Conservation (phyloP, 2,888 invertebrate species). For the Drosophila testacea region DNA sequence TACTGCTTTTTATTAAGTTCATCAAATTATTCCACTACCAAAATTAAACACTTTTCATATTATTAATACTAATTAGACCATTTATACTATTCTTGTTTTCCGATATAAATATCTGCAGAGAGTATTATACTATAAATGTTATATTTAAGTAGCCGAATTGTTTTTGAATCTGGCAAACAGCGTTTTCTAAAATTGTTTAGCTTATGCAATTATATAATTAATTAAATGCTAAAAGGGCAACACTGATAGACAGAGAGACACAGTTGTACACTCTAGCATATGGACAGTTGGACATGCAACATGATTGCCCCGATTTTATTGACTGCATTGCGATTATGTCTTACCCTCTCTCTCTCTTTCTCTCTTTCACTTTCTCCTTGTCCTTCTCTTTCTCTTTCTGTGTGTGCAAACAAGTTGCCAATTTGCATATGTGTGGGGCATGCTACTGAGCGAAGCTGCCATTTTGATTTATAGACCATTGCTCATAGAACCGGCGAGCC, state of each 20-base stretch:
- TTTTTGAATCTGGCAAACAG: too few relatives aligned
- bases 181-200: too few relatives aligned
- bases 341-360: neutral
- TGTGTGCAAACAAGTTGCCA: conserved; percentile 38
- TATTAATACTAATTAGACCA: too few relatives aligned
- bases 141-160: too few relatives aligned
- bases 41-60: too few relatives aligned
- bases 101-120: too few relatives aligned
- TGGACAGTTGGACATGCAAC: conserved; percentile 47
- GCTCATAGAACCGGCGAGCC: conserved; percentile 25
- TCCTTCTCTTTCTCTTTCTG: conserved; percentile 4
- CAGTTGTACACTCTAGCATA: conserved; percentile 12
- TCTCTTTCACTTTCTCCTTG: neutral
- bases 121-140: too few relatives aligned
- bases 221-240: too few relatives aligned
- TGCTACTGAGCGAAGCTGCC: conserved; percentile 31
- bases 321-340: conserved; percentile 61
- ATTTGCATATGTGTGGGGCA: conserved; percentile 57
- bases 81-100: too few relatives aligned
- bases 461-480: conserved; percentile 63
- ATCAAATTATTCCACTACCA: too few relatives aligned
- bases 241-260: neutral
- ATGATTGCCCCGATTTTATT: conserved; percentile 69
- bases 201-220: too few relatives aligned
- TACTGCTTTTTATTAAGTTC: too few relatives aligned